phyloP scores from a whole-genome alignment of 2,113 vertebrate species.

The Clarias batrachus region DNA sequence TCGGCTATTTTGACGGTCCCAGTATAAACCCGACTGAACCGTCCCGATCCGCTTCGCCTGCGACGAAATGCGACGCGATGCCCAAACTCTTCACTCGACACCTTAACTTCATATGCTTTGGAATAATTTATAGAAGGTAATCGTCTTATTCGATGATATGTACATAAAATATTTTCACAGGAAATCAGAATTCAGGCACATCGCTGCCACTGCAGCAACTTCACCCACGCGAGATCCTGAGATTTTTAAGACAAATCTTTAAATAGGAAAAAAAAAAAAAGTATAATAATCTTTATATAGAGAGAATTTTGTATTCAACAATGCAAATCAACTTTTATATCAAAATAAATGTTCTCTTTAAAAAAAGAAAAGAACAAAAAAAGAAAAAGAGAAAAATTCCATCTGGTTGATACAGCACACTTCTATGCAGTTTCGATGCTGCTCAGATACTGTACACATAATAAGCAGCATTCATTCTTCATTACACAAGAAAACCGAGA shows the following conservation, averaged over 20 bases:
- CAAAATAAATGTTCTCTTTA: constrained; percentile 77
- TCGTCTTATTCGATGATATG: constrained; percentile 70
- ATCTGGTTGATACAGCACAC: constrained; percentile 51
- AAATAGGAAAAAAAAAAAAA: constrained; percentile 73
- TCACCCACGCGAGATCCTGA: constrained; percentile 75
- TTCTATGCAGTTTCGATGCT: constrained; percentile 47
- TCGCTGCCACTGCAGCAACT: constrained; percentile 69
- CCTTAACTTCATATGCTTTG: constrained; percentile 68
- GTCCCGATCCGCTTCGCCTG: constrained; percentile 3
- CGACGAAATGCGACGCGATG: constrained; percentile 6
- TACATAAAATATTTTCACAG: constrained; percentile 81
- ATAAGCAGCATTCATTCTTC: constrained; percentile 55
- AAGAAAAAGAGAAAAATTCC: constrained; percentile 46
- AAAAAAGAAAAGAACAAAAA: too few species aligned
- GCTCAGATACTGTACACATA: constrained; percentile 45
- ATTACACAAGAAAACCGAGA: constrained; percentile 36
- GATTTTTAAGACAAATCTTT: constrained; percentile 76
- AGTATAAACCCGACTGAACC: constrained; percentile 33
- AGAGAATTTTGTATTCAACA: constrained; percentile 78
- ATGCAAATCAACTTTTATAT: constrained; percentile 71
- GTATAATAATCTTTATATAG: constrained; percentile 81
- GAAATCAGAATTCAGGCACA: constrained; percentile 76
- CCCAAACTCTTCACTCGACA: constrained; percentile 50
- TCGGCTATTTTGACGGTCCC: too few species aligned
- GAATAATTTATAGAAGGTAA: constrained; percentile 77